Percentiles rank a stretch among this genome's conserved stretches.
Evolutionary conservation across 2,113 vertebrate species (phyloP).

Genomic region (Odocoileus virginianus): DNA sequence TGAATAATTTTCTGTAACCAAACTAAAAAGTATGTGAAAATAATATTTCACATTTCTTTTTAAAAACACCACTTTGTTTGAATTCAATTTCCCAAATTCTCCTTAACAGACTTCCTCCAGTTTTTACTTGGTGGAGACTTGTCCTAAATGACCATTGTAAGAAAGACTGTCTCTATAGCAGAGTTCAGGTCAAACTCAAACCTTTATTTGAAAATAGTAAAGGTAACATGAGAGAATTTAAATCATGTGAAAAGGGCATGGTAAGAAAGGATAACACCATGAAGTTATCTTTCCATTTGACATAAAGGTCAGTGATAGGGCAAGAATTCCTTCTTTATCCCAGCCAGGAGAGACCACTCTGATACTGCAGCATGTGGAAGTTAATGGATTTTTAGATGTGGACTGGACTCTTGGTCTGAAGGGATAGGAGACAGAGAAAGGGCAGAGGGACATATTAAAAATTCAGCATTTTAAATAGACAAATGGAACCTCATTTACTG

Average conservation of each 20-base stretch:
- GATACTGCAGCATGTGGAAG: not conserved
- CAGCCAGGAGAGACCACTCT: not conserved
- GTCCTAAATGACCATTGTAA: not conserved
- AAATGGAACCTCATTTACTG: constrained; percentile 41
- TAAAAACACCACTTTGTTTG: not conserved
- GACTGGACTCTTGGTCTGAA: not conserved
- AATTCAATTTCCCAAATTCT: not conserved
- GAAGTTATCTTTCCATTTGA: not conserved
- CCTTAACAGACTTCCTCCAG: not conserved
- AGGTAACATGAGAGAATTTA: not conserved
- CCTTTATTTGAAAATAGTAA: not conserved
- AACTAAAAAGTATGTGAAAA: constrained; percentile 10
- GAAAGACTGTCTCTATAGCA: not conserved
- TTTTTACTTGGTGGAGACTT: not conserved
- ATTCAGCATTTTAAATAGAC: constrained; percentile 58
- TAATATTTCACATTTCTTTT: not conserved
- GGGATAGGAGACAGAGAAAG: not conserved
- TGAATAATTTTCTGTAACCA: not conserved
- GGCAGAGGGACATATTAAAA: constrained; percentile 59
- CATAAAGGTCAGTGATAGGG: not conserved
- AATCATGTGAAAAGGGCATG: not conserved
- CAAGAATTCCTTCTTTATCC: not conserved
- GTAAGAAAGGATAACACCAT: not conserved
- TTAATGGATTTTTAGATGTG: constrained; percentile 29
- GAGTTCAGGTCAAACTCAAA: not conserved